phyloP scores from a whole-genome alignment of 2,113 vertebrate genomes.

The Gobius niger region DNA sequence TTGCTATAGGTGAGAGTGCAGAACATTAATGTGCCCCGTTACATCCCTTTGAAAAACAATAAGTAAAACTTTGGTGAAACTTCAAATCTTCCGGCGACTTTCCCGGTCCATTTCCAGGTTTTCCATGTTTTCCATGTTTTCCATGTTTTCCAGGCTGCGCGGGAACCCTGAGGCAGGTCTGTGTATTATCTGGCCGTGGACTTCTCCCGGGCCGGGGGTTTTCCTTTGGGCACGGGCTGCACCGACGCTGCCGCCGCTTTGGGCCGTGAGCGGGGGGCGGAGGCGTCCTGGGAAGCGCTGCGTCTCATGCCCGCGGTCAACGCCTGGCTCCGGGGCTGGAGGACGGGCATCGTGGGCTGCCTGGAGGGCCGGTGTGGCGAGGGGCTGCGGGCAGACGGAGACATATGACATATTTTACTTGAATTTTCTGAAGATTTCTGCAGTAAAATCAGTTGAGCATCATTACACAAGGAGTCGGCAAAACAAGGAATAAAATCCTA shows the following conservation, averaged over 20 bases:
- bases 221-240: slow-evolving; percentile 76
- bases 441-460: too few species aligned
- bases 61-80: not conserved
- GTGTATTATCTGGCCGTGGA: slow-evolving; percentile 85
- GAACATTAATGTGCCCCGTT: not conserved
- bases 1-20: too few species aligned
- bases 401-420: too few species aligned
- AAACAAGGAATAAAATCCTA: too few species aligned
- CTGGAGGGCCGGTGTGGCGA: slow-evolving; percentile 82
- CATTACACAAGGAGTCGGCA: too few species aligned
- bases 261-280: slow-evolving; percentile 76
- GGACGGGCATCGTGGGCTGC: slow-evolving; percentile 66
- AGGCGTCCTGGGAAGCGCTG: slow-evolving; percentile 72
- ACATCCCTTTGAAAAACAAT: slow-evolving; percentile 2
- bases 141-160: slow-evolving; percentile 1
- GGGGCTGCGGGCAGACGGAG: slow-evolving; percentile 46
- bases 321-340: slow-evolving; percentile 62
- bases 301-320: slow-evolving; percentile 63
- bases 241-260: slow-evolving; percentile 75
- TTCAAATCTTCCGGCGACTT: not conserved
- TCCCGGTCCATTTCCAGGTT: not conserved
- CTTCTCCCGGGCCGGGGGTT: slow-evolving; percentile 77
- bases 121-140: not conserved
- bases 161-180: slow-evolving; percentile 21
- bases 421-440: too few species aligned